phyloP scores from a whole-genome alignment of 1,140 invertebrate species.

The Hestina assimilis region DNA sequence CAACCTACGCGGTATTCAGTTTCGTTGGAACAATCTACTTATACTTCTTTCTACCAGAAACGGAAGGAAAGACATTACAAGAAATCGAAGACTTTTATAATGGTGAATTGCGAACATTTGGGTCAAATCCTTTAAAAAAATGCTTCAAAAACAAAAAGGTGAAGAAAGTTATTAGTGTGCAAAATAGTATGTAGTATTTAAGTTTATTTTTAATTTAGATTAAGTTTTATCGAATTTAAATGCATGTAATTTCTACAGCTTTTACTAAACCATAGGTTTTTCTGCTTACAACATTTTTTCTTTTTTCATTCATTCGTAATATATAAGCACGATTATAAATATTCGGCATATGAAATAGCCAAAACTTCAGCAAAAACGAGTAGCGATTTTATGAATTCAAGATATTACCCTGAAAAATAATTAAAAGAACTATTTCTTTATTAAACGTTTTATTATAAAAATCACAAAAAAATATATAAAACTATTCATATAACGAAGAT shows the following conservation, averaged over 20 bases:
- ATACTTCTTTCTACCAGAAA: constrained; percentile 87
- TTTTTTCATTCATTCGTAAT: no score
- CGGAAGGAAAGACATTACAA: constrained; percentile 86
- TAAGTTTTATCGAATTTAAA: no score
- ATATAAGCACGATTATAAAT: no score
- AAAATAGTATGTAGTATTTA: neutral
- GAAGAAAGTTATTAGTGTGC: constrained; percentile 25
- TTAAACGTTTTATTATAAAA: neutral
- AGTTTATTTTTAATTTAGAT: no score
- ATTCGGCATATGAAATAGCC: no score
- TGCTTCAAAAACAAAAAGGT: constrained; percentile 46
- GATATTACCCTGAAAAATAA: no score
- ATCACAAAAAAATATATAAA: constrained; percentile 7
- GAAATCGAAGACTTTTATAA: constrained; percentile 84
- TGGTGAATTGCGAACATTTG: constrained; percentile 69
- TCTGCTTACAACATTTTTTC: no score
- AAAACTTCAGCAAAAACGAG: no score
- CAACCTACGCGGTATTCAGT: constrained; percentile 81
- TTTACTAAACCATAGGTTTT: no score
- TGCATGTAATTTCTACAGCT: no score
- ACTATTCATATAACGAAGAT: constrained; percentile 7
- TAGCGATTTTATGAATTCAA: no score
- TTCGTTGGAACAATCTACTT: constrained; percentile 80
- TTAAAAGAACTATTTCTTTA: no score
- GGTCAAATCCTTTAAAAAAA: constrained; percentile 65